Conservation (phyloP, 1,140 invertebrate genomes). For the Cyrtorhinus lividipennis region DNA sequence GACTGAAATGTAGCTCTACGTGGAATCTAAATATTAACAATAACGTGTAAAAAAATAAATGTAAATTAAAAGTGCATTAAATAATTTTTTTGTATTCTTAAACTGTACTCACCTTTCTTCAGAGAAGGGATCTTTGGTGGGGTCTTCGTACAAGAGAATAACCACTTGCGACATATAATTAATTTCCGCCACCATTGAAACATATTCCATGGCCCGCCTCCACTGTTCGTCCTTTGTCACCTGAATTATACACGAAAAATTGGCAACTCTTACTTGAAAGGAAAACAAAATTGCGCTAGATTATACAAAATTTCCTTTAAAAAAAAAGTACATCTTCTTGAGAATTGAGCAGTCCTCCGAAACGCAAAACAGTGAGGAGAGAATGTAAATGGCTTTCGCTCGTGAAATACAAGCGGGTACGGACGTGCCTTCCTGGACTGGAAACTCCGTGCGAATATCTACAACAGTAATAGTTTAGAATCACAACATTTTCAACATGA, state of each 20-base stretch:
- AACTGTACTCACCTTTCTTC: slow-evolving; percentile 65
- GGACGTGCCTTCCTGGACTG: slow-evolving; percentile 91
- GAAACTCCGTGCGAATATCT: slow-evolving; percentile 96
- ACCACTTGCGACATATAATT: slow-evolving; percentile 99
- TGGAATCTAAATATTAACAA: slow-evolving; percentile 65
- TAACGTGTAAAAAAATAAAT: no score
- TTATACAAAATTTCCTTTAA: background rate
- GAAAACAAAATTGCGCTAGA: slow-evolving; percentile 13
- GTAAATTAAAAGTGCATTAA: no score
- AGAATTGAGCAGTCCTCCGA: slow-evolving; percentile 65
- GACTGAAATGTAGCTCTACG: slow-evolving; percentile 94
- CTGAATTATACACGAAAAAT: no score
- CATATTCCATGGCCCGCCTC: slow-evolving; percentile 95
- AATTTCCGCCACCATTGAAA: slow-evolving; percentile 91
- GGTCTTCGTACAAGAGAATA: slow-evolving; percentile 98
- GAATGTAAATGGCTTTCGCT: slow-evolving; percentile 99
- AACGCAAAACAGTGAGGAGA: slow-evolving; percentile 84
- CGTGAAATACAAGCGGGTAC: slow-evolving; percentile 95
- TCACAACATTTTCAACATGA: no score
- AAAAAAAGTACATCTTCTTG: background rate
- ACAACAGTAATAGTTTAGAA: no score
- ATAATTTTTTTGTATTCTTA: no score
- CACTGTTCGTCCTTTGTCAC: slow-evolving; percentile 83
- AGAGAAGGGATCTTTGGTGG: slow-evolving; percentile 79
- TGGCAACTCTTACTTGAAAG: no score